Base-by-base conservation (phyloP, 1,140 invertebrate genomes). In the Parapsyche elsis region DNA sequence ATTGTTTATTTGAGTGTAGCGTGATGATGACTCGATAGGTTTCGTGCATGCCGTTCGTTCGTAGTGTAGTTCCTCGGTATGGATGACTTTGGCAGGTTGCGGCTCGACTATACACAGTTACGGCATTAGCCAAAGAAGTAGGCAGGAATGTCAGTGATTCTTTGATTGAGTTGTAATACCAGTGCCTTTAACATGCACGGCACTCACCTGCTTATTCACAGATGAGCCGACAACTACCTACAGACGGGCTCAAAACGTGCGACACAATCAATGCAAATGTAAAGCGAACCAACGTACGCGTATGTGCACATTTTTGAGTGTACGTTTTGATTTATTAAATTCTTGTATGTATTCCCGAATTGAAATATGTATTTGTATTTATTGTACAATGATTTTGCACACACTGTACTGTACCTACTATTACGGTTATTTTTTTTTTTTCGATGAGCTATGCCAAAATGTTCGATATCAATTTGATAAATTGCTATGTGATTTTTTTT, bases 61-160 rank as follows among this genome's bases (percentile, higher is more conserved):
- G 30, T 38, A 38, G 30, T 38, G 30, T 38, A 38, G 30, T 38
- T 38, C 30, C 30, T 38, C 30, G 7, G 19, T 23, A 75, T 19
- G 45, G 73, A 75, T 75, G 24, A 46, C 14, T 75, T 75, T 75
- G 49, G 73, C 73, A 75, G 73, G 21, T 23, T 30, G 26, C 70
- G 12, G 38, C 19, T n/a, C 70, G 30, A 16, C 38, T 53, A 49
- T 46, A 57, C 73, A 79, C 78, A 79, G 78, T 71, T 79, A 75
- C 79, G 71, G 45, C 77, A 80, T 80, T 80, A 80, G 79, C 79
- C 73, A 67, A 76, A 80, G 79, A 74, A 74, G 79, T 80, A 64
- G 73, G 79, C 71, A 67, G 79, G 79, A 76, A 75, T 74, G 79
- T 76, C 61, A 76, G 73, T 80, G 46, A 74, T 67, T 74, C 71